Percentiles rank a stretch among this genome's conserved stretches.
phyloP scores from a whole-genome alignment of 64 coral and sea anemone species.

The Stylophora pistillata region DNA sequence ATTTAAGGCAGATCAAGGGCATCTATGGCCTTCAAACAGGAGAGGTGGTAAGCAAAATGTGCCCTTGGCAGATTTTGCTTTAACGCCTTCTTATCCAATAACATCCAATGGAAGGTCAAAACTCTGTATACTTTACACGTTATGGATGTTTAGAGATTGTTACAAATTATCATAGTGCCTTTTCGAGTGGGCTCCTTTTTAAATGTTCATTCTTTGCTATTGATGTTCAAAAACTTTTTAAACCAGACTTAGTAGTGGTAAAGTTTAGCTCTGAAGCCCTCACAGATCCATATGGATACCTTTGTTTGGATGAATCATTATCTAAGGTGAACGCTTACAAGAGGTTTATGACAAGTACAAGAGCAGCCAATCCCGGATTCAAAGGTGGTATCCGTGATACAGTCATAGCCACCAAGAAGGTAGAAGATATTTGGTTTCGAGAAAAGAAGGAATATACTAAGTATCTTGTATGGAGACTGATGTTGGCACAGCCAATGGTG shows the following conservation, averaged over 20 bases:
- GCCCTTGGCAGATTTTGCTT: no score
- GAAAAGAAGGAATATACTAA: constrained; percentile 16
- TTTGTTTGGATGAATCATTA: constrained; percentile 37
- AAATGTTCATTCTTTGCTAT: no score
- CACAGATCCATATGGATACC: constrained; percentile 38
- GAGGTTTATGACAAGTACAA: not conserved
- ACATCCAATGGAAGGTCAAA: no score
- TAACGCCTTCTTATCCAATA: no score
- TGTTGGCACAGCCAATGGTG: constrained; percentile 48
- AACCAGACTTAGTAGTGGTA: constrained; percentile 48
- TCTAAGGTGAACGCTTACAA: not conserved
- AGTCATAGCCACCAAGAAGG: constrained; percentile 20
- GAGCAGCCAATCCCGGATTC: constrained; percentile 36
- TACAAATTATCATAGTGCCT: no score
- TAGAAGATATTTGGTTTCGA: constrained; percentile 55
- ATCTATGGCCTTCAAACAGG: no score
- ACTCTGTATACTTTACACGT: no score
- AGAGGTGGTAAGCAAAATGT: no score
- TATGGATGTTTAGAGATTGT: no score
- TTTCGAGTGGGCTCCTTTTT: no score
- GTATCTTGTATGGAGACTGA: constrained; percentile 69
- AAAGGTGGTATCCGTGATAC: constrained; percentile 43
- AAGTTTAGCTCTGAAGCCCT: constrained; percentile 50
- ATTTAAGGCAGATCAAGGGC: not conserved
- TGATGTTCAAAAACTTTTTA: no score